Conservation (phyloP, 2,888 invertebrate species). For the Acrocyrtus sp. region DNA sequence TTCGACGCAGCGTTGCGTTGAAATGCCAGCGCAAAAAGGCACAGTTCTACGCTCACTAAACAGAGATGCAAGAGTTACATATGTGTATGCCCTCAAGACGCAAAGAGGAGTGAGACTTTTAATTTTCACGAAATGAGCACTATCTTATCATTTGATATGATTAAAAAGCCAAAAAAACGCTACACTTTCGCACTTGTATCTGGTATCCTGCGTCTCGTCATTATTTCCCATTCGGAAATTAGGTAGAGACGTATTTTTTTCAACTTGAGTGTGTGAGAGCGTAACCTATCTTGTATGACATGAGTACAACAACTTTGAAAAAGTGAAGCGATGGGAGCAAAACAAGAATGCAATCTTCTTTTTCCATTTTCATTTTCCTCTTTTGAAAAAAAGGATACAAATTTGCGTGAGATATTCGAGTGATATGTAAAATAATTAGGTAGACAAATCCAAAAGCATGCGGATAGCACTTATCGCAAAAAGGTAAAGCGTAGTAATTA, state of each 20-base stretch:
- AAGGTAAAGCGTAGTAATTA: too few relatives aligned
- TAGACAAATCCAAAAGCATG: too few relatives aligned
- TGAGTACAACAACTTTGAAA: too few relatives aligned
- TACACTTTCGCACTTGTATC: not conserved
- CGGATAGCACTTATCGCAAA: too few relatives aligned
- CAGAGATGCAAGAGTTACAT: not conserved
- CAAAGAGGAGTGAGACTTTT: not conserved
- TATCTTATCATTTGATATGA: too few relatives aligned
- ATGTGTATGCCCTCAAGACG: not conserved
- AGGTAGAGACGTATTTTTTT: not conserved
- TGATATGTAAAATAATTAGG: not conserved
- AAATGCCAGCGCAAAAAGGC: too few relatives aligned
- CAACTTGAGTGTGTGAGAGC: too few relatives aligned
- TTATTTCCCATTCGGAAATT: not conserved
- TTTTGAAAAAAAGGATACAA: not conserved
- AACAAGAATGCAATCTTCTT: not conserved
- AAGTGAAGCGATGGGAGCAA: not conserved
- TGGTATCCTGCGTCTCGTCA: too few relatives aligned
- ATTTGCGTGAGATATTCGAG: too few relatives aligned
- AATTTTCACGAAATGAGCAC: not conserved
- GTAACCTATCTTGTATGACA: too few relatives aligned
- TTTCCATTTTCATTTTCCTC: not conserved
- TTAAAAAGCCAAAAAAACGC: not conserved
- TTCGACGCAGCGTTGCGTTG: too few relatives aligned
- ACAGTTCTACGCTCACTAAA: too few relatives aligned